Conservation (phyloP, 1,140 invertebrate species). For the Megathymus violae region DNA sequence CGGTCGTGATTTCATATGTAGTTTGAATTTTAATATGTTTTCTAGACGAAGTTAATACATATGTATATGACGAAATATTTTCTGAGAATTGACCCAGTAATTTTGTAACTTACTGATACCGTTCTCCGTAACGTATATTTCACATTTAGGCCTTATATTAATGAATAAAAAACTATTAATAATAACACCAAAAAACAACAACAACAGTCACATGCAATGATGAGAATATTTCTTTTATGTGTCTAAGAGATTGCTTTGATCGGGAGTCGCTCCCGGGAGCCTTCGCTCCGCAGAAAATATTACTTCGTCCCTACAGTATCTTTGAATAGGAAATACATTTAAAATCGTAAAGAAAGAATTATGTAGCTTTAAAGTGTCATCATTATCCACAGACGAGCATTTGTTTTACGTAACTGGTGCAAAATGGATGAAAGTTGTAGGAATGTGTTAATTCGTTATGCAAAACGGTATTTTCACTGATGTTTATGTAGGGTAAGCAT, state of each 20-base stretch:
- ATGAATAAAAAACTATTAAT: too few relatives aligned
- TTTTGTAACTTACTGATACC: background rate
- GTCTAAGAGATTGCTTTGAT: too few relatives aligned
- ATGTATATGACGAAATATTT: background rate
- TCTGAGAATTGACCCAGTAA: background rate
- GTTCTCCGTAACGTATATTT: too few relatives aligned
- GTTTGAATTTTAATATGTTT: slow-evolving; percentile 9
- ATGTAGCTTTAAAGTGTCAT: background rate
- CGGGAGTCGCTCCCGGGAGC: too few relatives aligned
- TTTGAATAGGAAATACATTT: too few relatives aligned
- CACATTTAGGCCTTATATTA: too few relatives aligned
- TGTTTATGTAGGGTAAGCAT: background rate
- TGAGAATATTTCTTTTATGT: too few relatives aligned
- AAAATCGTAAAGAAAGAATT: too few relatives aligned
- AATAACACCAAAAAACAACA: too few relatives aligned
- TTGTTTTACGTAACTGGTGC: background rate
- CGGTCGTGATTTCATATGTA: slow-evolving; percentile 4
- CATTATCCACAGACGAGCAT: background rate
- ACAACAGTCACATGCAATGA: too few relatives aligned
- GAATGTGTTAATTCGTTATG: background rate
- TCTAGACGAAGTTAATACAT: background rate
- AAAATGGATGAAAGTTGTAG: background rate
- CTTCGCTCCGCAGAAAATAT: too few relatives aligned
- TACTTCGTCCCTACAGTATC: too few relatives aligned
- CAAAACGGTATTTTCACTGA: background rate